These are phyloP conservation scores for Drosophila arawakana DNA, from an alignment of 1,140 invertebrate genomes.

Conservation along the genomic window DNA sequence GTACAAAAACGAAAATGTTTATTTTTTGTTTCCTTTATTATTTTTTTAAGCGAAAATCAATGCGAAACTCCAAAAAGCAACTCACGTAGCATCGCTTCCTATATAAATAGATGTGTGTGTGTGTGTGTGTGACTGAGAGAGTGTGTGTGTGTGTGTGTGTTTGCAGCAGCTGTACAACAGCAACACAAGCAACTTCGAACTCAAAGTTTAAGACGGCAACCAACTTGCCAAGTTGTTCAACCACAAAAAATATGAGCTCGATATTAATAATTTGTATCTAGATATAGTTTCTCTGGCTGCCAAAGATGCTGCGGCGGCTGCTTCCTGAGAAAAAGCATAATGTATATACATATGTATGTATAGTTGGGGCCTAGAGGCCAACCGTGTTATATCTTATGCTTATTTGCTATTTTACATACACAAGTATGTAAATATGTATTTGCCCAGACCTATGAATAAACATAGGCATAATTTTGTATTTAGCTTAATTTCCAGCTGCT, in stretches of 20 bases:
- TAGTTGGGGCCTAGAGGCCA: constrained; percentile 15
- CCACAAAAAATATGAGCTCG: constrained; percentile 80
- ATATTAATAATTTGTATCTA: constrained; percentile 84
- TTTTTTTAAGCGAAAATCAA: constrained; percentile 62
- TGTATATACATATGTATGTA: no score
- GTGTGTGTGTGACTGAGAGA: constrained; percentile 33
- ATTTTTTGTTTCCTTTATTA: not conserved
- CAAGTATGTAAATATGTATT: constrained; percentile 15
- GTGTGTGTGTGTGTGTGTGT: constrained; percentile 41
- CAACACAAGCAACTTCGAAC: constrained; percentile 24
- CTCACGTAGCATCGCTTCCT: constrained; percentile 64
- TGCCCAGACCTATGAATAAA: constrained; percentile 39
- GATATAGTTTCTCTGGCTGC: constrained; percentile 67
- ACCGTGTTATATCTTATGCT: constrained; percentile 48
- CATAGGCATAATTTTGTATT: constrained; percentile 62
- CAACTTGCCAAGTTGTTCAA: constrained; percentile 70
- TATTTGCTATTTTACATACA: constrained; percentile 48
- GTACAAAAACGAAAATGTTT: constrained; percentile 22
- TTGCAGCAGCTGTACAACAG: constrained; percentile 78
- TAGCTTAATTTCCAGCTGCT: constrained; percentile 78
- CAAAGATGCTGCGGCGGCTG: constrained; percentile 63
- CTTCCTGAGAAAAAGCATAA: constrained; percentile 47
- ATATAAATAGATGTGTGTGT: constrained; percentile 21
- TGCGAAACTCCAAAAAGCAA: constrained; percentile 47
- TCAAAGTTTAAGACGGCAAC: constrained; percentile 55